Percentiles rank a stretch among this genome's conserved stretches.
These are phyloP conservation scores for Coptodon rendalli DNA, from an alignment of 2,113 vertebrate genomes.

Conservation along the genomic window DNA sequence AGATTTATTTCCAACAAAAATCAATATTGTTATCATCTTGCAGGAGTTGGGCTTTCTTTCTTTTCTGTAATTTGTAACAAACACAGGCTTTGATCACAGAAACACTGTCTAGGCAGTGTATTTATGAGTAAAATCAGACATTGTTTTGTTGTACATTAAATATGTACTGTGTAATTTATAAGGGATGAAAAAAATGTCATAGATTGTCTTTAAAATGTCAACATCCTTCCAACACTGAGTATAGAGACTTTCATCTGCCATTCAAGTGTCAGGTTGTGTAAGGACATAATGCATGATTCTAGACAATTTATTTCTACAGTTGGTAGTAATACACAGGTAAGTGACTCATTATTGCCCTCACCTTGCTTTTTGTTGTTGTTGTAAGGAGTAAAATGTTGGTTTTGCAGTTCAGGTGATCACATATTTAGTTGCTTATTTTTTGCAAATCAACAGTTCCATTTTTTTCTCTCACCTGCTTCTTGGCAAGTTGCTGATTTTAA, in stretches of 20 bases:
- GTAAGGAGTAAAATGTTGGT: background rate
- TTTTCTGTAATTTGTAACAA: background rate
- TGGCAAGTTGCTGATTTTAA: background rate
- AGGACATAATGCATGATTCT: background rate
- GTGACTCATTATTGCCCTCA: too few relatives aligned
- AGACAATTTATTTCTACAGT: too few relatives aligned
- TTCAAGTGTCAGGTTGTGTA: background rate
- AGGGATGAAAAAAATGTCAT: background rate
- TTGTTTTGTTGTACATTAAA: background rate
- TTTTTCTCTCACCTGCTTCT: background rate
- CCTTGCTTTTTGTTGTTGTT: too few relatives aligned
- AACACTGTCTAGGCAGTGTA: background rate
- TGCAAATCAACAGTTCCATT: background rate
- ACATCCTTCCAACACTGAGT: background rate
- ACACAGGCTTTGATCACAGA: background rate
- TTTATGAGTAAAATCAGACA: background rate
- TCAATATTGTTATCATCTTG: conserved; percentile 8
- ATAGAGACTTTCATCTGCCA: background rate
- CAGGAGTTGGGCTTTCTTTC: background rate
- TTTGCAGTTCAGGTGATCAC: background rate
- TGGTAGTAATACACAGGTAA: too few relatives aligned
- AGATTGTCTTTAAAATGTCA: background rate
- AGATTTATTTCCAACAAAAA: conserved; percentile 36
- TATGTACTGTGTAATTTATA: background rate
- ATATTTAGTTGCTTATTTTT: background rate